These are phyloP conservation scores for Chaetorhynchus papuensis DNA, from an alignment of 2,113 vertebrate genomes.

Conservation along the genomic window DNA sequence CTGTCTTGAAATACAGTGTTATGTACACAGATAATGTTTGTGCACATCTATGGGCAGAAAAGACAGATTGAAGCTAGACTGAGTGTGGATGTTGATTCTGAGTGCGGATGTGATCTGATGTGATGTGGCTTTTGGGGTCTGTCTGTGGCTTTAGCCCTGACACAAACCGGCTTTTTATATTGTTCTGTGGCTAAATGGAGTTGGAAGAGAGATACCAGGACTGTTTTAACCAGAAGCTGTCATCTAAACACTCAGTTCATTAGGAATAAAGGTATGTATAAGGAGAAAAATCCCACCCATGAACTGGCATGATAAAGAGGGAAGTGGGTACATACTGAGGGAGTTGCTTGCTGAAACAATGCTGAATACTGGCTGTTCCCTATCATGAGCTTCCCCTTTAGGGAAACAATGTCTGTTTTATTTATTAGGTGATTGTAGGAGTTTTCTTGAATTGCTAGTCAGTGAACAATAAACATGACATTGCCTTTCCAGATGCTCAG, in stretches of 20 bases:
- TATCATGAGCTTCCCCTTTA: background rate
- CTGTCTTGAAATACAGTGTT: background rate
- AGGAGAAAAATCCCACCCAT: background rate
- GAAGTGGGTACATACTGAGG: background rate
- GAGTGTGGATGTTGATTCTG: background rate
- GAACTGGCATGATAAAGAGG: background rate
- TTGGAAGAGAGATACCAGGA: background rate
- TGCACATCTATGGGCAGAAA: background rate
- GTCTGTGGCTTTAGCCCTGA: background rate
- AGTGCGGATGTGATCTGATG: background rate
- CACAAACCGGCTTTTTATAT: background rate
- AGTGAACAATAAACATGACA: background rate
- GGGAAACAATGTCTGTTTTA: background rate
- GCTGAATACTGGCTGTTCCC: background rate
- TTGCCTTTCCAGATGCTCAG: slow-evolving; percentile 55
- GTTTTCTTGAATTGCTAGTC: background rate
- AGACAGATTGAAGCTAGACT: background rate
- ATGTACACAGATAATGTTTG: background rate
- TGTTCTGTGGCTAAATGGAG: background rate
- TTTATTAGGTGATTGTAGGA: background rate
- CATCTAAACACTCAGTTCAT: background rate
- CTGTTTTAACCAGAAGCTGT: background rate
- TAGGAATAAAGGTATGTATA: background rate
- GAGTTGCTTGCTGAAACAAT: background rate
- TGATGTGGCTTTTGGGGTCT: background rate